Percentiles rank a stretch among this genome's conserved stretches.
Conservation (phyloP, 2,888 invertebrate species). For the Mythimna loreyi region DNA sequence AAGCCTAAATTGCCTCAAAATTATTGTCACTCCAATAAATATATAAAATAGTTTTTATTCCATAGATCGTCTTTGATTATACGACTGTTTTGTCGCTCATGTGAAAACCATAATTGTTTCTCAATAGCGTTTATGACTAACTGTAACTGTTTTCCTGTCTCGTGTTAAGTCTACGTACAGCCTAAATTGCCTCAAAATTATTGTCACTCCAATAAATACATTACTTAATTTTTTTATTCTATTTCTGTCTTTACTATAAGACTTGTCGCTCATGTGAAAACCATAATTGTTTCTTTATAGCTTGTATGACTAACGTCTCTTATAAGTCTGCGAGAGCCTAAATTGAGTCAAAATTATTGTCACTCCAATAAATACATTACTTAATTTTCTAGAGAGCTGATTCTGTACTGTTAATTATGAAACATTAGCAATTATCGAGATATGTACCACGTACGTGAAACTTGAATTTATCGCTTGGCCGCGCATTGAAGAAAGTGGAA, state of each 20-base stretch:
- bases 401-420: slow-evolving; percentile 64
- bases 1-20: slow-evolving; percentile 8
- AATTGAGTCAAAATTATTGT: slow-evolving; percentile 11
- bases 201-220: slow-evolving; percentile 14
- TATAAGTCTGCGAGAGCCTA: neutral
- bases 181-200: slow-evolving; percentile 8
- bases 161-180: neutral
- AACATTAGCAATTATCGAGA: slow-evolving; percentile 68
- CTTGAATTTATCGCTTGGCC: slow-evolving; percentile 80
- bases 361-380: slow-evolving; percentile 20
- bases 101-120: neutral
- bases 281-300: too few relatives aligned
- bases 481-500: slow-evolving; percentile 83
- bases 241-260: too few relatives aligned
- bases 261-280: too few relatives aligned
- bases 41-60: slow-evolving; percentile 34
- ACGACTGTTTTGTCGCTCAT: neutral
- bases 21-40: slow-evolving; percentile 14
- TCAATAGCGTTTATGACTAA: too few relatives aligned
- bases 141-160: neutral
- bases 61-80: neutral
- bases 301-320: too few relatives aligned
- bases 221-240: slow-evolving; percentile 48
- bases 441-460: slow-evolving; percentile 76
- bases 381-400: slow-evolving; percentile 64